Percentiles rank a stretch among this genome's conserved stretches.
Evolutionary conservation across 37 sponge, comb jelly and placozoan species (phyloP).

Genomic region (Diacarnus erythraeanus): DNA sequence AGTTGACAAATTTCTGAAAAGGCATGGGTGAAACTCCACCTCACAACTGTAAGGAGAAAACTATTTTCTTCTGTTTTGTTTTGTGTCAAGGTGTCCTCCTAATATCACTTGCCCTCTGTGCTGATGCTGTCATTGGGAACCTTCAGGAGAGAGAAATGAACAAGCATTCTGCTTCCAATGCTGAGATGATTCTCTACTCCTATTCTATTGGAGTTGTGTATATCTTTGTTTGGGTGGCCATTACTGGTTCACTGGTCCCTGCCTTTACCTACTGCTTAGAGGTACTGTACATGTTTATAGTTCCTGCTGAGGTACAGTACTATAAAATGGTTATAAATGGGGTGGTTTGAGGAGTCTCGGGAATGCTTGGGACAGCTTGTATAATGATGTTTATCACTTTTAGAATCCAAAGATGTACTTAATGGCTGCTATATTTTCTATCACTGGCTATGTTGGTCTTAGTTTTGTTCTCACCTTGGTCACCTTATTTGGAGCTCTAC

Average conservation of each 20-base stretch:
- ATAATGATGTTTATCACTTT: no score
- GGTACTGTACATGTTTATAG: constrained; percentile 13
- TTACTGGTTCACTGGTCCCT: constrained; percentile 10
- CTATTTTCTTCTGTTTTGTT: neutral
- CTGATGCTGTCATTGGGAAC: constrained; percentile 89
- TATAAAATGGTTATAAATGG: neutral
- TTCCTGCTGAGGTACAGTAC: neutral
- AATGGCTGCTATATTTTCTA: constrained; percentile 61
- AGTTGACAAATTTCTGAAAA: neutral
- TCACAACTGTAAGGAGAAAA: neutral
- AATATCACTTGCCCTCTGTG: constrained; percentile 83
- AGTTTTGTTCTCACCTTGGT: constrained; percentile 75
- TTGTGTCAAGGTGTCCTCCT: constrained; percentile 63
- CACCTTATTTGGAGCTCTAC: constrained; percentile 64
- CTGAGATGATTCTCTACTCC: constrained; percentile 71
- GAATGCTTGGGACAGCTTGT: no score
- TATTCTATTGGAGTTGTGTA: constrained; percentile 58
- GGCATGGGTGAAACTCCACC: neutral
- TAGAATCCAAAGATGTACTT: constrained; percentile 49
- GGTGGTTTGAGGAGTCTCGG: no score
- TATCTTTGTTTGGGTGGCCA: constrained; percentile 36
- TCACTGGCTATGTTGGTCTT: constrained; percentile 82
- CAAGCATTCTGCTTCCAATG: constrained; percentile 46
- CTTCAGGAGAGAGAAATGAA: constrained; percentile 81
- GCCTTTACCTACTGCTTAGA: constrained; percentile 33